A percentile compares a stretch with the other conserved stretches of the same genome.
These are phyloP conservation scores for Gila robusta DNA, from an alignment of 2,797 vertebrate species.

Conservation along the genomic window DNA sequence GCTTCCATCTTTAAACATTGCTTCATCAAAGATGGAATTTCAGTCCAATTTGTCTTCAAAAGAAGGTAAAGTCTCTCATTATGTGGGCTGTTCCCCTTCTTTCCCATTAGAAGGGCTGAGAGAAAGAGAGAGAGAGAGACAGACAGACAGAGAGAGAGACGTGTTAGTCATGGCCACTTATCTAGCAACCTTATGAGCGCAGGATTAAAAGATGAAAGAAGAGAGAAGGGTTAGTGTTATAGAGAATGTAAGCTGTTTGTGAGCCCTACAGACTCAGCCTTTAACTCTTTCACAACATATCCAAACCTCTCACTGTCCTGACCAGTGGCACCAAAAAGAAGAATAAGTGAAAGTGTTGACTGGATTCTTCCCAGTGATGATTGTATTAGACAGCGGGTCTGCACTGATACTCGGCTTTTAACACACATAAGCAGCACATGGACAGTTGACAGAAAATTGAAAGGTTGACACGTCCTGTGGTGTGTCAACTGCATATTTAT, in stretches of 20 bases:
- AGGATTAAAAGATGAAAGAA: conserved; percentile 99
- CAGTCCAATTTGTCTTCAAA: conserved; percentile 86
- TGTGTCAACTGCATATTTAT: background rate
- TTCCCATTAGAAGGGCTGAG: conserved; percentile 86
- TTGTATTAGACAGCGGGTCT: background rate
- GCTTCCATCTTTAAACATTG: conserved; percentile 68
- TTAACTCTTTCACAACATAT: conserved; percentile 77
- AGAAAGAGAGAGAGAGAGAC: conserved; percentile 51
- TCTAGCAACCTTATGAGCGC: conserved; percentile 95
- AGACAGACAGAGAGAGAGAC: conserved; percentile 73
- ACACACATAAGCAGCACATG: background rate
- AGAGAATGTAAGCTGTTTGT: conserved; percentile 89
- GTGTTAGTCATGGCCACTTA: conserved; percentile 94
- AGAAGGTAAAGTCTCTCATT: conserved; percentile 85
- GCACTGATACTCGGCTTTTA: background rate
- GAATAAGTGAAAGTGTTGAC: conserved; percentile 71
- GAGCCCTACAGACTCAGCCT: conserved; percentile 76
- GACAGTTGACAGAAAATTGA: background rate
- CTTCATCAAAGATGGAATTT: conserved; percentile 82
- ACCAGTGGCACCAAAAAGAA: conserved; percentile 76
- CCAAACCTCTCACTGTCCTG: conserved; percentile 78
- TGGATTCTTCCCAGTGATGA: conserved; percentile 52
- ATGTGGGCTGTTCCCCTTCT: conserved; percentile 84
- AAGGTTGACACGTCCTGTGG: background rate
- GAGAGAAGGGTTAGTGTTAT: conserved; percentile 90